phyloP scores from a whole-genome alignment of 2,113 vertebrate species.

The Argyrosomus japonicus region DNA sequence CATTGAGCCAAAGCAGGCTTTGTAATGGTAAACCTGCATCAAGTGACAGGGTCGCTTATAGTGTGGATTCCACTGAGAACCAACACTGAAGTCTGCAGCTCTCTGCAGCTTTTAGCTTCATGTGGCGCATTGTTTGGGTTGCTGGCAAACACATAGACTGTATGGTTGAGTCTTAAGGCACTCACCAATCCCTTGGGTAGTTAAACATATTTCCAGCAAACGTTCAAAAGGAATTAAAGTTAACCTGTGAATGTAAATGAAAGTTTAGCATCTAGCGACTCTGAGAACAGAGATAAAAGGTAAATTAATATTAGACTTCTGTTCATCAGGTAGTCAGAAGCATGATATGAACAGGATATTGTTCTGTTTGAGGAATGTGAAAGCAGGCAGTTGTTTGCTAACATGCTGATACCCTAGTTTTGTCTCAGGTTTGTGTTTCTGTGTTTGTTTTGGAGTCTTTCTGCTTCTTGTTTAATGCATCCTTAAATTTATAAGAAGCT shows the following conservation, averaged over 20 bases:
- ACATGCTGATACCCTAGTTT: neutral
- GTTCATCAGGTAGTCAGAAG: neutral
- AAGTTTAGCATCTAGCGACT: neutral
- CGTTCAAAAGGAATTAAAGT: neutral
- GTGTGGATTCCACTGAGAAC: neutral
- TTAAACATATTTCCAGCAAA: neutral
- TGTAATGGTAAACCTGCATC: neutral
- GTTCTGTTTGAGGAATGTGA: neutral
- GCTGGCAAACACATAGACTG: neutral
- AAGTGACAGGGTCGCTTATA: neutral
- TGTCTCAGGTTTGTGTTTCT: conserved; percentile 3
- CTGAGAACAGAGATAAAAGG: neutral
- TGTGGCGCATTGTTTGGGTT: neutral
- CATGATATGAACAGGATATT: neutral
- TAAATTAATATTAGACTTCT: neutral
- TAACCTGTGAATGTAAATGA: neutral
- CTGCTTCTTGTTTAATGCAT: neutral
- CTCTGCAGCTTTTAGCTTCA: neutral
- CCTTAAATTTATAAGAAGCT: neutral
- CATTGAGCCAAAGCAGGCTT: neutral
- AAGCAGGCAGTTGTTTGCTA: neutral
- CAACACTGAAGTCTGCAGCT: neutral
- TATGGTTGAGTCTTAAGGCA: neutral
- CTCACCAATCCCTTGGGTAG: neutral
- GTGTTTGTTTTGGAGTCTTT: neutral